Evolutionary conservation across 2,888 invertebrate species (phyloP).

Genomic region (Lamproptera curius): DNA sequence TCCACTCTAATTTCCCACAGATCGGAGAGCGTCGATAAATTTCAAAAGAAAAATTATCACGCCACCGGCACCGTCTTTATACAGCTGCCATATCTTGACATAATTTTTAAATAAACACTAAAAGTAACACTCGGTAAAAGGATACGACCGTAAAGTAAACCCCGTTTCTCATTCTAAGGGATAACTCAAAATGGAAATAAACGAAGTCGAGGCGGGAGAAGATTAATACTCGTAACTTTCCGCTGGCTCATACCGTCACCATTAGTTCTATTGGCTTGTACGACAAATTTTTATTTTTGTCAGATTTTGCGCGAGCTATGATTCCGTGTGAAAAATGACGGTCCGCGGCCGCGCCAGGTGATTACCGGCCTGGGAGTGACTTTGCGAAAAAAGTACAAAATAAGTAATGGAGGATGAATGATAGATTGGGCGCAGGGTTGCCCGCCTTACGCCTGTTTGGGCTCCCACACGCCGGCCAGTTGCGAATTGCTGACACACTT

Average conservation of each 20-base stretch:
- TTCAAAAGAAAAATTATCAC: neutral
- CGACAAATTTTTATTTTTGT: constrained; percentile 76
- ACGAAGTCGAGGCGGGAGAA: constrained; percentile 9
- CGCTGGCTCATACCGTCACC: constrained; percentile 64
- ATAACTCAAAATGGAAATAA: constrained; percentile 4
- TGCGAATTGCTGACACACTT: constrained; percentile 77
- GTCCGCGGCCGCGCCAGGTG: constrained; percentile 74
- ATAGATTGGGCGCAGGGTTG: constrained; percentile 65
- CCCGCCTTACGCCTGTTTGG: constrained; percentile 40
- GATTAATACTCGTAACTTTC: constrained; percentile 45
- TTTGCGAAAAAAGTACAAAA: constrained; percentile 77
- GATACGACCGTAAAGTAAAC: neutral
- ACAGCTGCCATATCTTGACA: neutral
- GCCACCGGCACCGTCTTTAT: neutral
- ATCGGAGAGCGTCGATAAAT: too few relatives aligned
- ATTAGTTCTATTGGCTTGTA: constrained; percentile 73
- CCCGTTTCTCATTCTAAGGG: neutral
- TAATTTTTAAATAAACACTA: neutral
- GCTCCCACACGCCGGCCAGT: constrained; percentile 41
- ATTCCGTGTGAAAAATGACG: constrained; percentile 76
- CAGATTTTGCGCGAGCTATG: constrained; percentile 71
- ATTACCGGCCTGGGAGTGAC: constrained; percentile 77
- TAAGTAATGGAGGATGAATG: constrained; percentile 79
- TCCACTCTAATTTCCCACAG: constrained; percentile 20
- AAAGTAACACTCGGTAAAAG: too few relatives aligned